phyloP scores from a whole-genome alignment of 2,888 invertebrate species.

The Andricus quercusramuli region DNA sequence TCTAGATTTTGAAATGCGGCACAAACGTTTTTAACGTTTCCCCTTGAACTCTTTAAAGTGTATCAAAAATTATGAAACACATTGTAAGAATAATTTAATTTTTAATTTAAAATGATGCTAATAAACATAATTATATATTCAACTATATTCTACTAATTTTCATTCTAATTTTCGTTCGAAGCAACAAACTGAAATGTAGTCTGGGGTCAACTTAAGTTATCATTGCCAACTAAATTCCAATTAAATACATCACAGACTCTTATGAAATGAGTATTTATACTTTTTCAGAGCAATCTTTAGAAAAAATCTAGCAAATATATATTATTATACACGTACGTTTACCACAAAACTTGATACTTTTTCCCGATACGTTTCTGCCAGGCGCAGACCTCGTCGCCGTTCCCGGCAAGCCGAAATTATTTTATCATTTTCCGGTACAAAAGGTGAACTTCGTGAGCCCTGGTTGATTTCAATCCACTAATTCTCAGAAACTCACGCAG shows the following conservation, averaged over 20 bases:
- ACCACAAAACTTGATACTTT: constrained; percentile 10
- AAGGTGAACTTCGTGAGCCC: constrained; percentile 13
- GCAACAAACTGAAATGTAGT: constrained; percentile 31
- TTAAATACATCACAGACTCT: constrained; percentile 45
- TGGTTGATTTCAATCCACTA: constrained; percentile 12
- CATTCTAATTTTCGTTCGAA: constrained; percentile 2
- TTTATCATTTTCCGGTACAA: constrained; percentile 22
- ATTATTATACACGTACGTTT: not conserved
- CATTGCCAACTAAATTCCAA: constrained; percentile 47
- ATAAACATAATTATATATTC: not conserved
- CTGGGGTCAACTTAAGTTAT: constrained; percentile 40
- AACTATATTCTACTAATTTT: not conserved
- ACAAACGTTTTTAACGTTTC: constrained; percentile 18
- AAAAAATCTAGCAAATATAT: constrained; percentile 29
- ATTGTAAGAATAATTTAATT: not conserved
- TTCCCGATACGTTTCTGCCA: constrained; percentile 4
- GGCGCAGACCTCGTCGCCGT: not conserved
- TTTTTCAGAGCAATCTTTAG: constrained; percentile 15
- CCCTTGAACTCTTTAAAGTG: not conserved
- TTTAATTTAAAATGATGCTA: not conserved
- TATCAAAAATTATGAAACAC: constrained; percentile 12
- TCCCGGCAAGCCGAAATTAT: constrained; percentile 1
- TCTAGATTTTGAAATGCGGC: not conserved
- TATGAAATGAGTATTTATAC: constrained; percentile 29
- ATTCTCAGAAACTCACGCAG: constrained; percentile 27